Base-by-base conservation (phyloP, 2,113 vertebrate species). In the Pteronura brasiliensis region DNA sequence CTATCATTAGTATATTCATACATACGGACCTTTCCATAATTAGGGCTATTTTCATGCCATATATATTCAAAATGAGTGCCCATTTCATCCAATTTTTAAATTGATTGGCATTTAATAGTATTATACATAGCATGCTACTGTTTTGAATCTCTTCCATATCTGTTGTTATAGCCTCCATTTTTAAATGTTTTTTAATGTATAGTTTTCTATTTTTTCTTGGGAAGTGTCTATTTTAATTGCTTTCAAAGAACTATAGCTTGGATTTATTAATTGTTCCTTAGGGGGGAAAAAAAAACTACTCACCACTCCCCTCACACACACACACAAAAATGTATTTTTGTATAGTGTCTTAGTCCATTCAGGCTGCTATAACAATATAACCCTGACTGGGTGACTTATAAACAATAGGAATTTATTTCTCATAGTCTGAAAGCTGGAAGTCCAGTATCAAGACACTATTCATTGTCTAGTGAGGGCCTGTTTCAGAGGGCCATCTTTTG, bases 171-270 rank as follows among this genome's bases (percentile, higher is more conserved):
- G 15, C 3, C 18, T 6, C 2, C 63, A 2, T 84, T 88, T 84
- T 55, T 61, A 36, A 59, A 71, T 82, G 52, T 29, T 77, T 69
- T 93, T 29, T 44, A 76, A 27, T 36, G 1, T 65, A 27, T 49
- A 10, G 57, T 88, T 91, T 82, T 67, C 36, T 83, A 44, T 13
- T 17, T 92, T 94, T 87, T 71, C 52, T 83, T 80, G 57, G 10
- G 9, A 27, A 59, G 18, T 67, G 7, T 82, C 44, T 96, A 61
- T 47, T 92, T 86, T 76, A 84, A 52, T 95, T 90, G 42, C 20
- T 86, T 93, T 84, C 39, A 88, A 89, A 87, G 47, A 97, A 52
- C n/a, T 81, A 47, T 11, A 82, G 23, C 25, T 94, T 82, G 59
- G 11, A 80, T 76, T 89, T 88, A 52, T 90, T 88, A 52, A 42